A percentile compares a stretch with the other conserved stretches of the same genome.
phyloP scores from a whole-genome alignment of 2,113 vertebrate genomes.

The Penelope pileata region DNA sequence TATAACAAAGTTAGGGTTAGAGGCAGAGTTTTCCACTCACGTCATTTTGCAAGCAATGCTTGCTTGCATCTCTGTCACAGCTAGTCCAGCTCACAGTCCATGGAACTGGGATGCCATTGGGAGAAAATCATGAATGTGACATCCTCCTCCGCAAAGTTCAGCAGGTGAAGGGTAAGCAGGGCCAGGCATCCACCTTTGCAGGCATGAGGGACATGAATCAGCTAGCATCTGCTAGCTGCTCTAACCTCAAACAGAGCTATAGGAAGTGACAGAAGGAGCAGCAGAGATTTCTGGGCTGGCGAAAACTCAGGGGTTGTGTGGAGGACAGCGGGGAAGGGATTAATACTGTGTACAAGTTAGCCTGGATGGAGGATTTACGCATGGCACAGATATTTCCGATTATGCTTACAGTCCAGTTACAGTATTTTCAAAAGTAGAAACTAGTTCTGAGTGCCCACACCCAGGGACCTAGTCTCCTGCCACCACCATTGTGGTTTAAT shows the following conservation, averaged over 20 bases:
- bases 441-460: neutral
- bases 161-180: neutral
- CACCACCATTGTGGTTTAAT: neutral
- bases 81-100: neutral
- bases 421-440: neutral
- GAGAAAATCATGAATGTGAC: neutral
- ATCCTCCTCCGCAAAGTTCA: neutral
- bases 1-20: neutral
- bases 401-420: neutral
- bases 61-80: neutral
- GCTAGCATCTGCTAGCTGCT: neutral
- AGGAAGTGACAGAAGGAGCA: neutral
- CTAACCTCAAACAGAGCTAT: neutral
- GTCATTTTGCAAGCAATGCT: neutral
- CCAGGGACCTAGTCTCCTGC: neutral
- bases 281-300: neutral
- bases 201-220: neutral
- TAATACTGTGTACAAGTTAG: neutral
- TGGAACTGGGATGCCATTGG: rapidly evolving
- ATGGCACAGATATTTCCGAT: neutral
- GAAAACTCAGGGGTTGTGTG: neutral
- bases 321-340: neutral
- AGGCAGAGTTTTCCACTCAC: neutral
- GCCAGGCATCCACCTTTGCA: neutral
- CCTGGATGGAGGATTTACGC: neutral